A percentile compares a stretch with the other conserved stretches of the same genome.
These are phyloP conservation scores for Teleiodes luculella DNA, from an alignment of 2,888 invertebrate species.

Conservation along the genomic window DNA sequence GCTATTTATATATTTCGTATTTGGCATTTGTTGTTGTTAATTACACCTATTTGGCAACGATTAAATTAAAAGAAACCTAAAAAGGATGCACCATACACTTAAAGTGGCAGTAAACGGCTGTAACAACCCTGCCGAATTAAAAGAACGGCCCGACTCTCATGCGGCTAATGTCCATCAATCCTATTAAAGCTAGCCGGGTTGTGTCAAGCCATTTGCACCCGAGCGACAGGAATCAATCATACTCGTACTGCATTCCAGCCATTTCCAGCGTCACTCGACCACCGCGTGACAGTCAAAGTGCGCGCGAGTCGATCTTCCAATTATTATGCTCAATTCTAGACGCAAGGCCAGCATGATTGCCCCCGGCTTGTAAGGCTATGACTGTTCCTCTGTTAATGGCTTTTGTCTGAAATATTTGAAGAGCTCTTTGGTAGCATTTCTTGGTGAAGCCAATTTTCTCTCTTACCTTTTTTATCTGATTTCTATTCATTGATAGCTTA, in stretches of 20 bases:
- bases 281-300: slow-evolving; percentile 47
- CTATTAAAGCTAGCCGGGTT: neutral
- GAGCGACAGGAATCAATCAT: slow-evolving; percentile 22
- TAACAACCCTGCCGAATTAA: neutral
- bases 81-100: neutral
- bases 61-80: too few relatives aligned
- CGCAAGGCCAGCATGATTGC: slow-evolving; percentile 39
- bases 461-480: too few relatives aligned
- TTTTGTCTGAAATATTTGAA: too few relatives aligned
- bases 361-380: slow-evolving; percentile 2
- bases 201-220: slow-evolving; percentile 4
- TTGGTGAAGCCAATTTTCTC: too few relatives aligned
- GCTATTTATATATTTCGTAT: too few relatives aligned
- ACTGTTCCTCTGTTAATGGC: slow-evolving; percentile 1
- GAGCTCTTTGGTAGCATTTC: too few relatives aligned
- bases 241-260: slow-evolving; percentile 30
- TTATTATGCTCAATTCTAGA: slow-evolving; percentile 52
- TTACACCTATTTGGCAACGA: too few relatives aligned
- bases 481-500: too few relatives aligned
- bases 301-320: slow-evolving; percentile 49
- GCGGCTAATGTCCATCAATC: neutral
- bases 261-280: slow-evolving; percentile 34
- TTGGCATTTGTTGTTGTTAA: too few relatives aligned
- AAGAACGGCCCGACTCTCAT: neutral
- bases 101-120: neutral